Percentiles rank a stretch among this genome's conserved stretches.
Evolutionary conservation across 2,888 invertebrate genomes (phyloP).

Genomic region (Mythimna lalbum): DNA sequence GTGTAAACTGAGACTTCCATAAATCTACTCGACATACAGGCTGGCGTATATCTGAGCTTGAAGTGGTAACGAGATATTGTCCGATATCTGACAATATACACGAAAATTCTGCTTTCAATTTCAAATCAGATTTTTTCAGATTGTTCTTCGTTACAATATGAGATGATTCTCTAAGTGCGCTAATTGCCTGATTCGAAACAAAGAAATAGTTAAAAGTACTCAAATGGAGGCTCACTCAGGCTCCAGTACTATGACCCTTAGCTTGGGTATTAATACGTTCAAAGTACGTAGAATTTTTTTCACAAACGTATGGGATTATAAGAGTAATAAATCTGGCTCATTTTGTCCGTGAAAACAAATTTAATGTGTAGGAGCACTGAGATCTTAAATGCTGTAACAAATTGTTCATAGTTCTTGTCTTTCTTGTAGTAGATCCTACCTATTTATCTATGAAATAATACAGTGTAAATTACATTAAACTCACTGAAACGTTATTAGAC

Average conservation of each 20-base stretch:
- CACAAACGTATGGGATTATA: no score
- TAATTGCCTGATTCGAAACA: neutral
- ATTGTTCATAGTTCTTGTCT: no score
- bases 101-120: conserved; percentile 24
- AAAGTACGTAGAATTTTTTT: neutral
- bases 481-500: conserved; percentile 30
- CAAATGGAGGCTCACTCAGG: neutral
- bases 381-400: no score
- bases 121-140: neutral
- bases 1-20: conserved; percentile 32
- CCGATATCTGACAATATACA: conserved; percentile 8
- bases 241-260: neutral
- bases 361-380: no score
- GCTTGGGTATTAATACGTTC: no score
- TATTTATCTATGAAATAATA: neutral
- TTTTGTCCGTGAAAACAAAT: no score
- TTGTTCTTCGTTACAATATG: neutral
- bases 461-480: conserved; percentile 8
- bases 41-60: conserved; percentile 37
- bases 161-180: neutral
- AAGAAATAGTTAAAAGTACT: neutral
- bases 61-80: conserved; percentile 33
- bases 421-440: no score
- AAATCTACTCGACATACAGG: conserved; percentile 21
- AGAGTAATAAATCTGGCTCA: no score